Base-by-base conservation (phyloP, 1,140 invertebrate genomes). In the Apis mellifera region DNA sequence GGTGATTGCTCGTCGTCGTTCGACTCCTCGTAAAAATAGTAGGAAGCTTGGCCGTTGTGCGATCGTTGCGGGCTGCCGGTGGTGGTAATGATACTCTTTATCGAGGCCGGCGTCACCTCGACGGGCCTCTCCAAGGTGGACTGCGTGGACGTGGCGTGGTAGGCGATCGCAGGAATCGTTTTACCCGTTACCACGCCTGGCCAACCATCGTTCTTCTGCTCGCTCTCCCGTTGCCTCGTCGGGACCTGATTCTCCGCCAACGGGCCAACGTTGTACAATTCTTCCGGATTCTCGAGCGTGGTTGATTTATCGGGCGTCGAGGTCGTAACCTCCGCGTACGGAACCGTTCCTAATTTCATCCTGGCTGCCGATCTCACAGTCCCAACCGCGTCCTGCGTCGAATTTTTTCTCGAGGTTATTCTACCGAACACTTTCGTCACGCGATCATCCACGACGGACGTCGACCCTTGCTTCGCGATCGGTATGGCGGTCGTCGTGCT, bases 71-170 rank as follows among this genome's bases (percentile, higher is more conserved):
- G 87, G 52, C 84, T 87, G n/a, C 82, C 83, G 5, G 89, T 90
- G 0, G 89, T 90, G 0, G 90, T 84, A n/a, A 89, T 73, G 32
- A 87, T 84, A 11, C 75, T 90, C 5, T 90, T 86, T 9, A 91
- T 83, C 0, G 92, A 82, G 8, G 89, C 82, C 48, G 93, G 91
- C 0, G 93, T 94, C 5, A 92, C 92, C 73, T 94, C 91, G 9
- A 92, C 86, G 19, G 90, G 89, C 76, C 89, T 89, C 21, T 89
- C 90, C 11, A 95, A 93, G 13, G 95, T 93, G 42, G 94, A 88
- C 60, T 95, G 94, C 66, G 95, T 95, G 2, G 93, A 92, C 7
- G 95, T 95, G 19, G 94, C 94, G 86, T 95, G 96, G 87, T 95
- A 96, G 8, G 94, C 94, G 84, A 95, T 92, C 64, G 96, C 89